phyloP scores from a whole-genome alignment of 2,888 invertebrate genomes.

The Pyrochroa serraticornis region DNA sequence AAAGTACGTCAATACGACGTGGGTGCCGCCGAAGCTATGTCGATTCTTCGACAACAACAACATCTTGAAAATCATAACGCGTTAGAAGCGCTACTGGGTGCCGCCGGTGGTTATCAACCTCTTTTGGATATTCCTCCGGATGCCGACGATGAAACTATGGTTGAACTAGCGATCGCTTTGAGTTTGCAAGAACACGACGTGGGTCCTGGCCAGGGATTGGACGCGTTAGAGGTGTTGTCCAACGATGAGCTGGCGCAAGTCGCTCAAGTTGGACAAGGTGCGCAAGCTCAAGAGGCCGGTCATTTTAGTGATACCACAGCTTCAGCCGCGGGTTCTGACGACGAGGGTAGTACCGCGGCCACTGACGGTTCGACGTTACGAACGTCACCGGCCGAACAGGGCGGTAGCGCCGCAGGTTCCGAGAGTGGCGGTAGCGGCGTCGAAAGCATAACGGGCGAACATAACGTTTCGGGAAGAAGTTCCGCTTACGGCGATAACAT shows the following conservation, averaged over 20 bases:
- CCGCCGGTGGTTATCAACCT: constrained; percentile 71
- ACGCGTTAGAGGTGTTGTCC: constrained; percentile 57
- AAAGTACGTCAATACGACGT: constrained; percentile 41
- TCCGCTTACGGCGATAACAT: constrained; percentile 85
- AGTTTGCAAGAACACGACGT: constrained; percentile 85
- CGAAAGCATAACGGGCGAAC: constrained; percentile 88
- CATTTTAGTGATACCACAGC: constrained; percentile 83
- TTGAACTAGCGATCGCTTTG: constrained; percentile 93
- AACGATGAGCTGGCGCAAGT: constrained; percentile 38
- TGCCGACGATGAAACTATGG: constrained; percentile 96
- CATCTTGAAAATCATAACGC: constrained; percentile 43
- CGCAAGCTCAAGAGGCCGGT: constrained; percentile 60
- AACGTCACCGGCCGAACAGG: constrained; percentile 81
- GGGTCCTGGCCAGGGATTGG: constrained; percentile 53
- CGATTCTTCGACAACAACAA: constrained; percentile 38
- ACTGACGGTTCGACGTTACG: constrained; percentile 92
- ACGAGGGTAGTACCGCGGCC: constrained; percentile 92
- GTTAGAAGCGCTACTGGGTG: constrained; percentile 60
- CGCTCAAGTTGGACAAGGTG: constrained; percentile 21
- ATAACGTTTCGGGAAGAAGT: constrained; percentile 87
- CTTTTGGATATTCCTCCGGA: constrained; percentile 90
- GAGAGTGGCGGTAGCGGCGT: constrained; percentile 93
- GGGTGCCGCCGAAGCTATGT: constrained; percentile 51
- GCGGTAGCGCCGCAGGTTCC: constrained; percentile 68
- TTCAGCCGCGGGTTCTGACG: constrained; percentile 89